phyloP scores from a whole-genome alignment of 35 echinoderm and acorn worm species.

The Ophioderma brevispina region DNA sequence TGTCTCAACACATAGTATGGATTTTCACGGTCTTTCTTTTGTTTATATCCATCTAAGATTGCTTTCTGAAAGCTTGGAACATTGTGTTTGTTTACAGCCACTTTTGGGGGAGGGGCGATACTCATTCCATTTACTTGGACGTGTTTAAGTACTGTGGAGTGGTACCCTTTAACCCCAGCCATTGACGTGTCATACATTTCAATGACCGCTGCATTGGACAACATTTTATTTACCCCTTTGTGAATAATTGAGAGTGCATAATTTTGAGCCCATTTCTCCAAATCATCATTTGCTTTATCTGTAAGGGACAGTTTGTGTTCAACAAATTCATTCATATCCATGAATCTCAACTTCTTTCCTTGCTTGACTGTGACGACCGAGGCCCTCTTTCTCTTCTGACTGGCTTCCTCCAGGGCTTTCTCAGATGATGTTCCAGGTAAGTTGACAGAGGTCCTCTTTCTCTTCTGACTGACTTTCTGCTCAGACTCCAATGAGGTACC shows the following conservation, averaged over 20 bases:
- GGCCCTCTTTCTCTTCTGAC: too few relatives aligned
- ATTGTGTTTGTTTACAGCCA: not conserved
- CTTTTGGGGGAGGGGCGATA: not conserved
- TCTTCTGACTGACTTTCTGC: too few relatives aligned
- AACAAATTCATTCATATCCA: not conserved
- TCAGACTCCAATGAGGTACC: too few relatives aligned
- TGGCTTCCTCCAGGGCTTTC: too few relatives aligned
- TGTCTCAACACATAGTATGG: slow-evolving; percentile 5
- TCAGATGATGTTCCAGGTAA: too few relatives aligned
- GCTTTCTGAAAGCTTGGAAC: not conserved
- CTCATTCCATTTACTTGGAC: not conserved
- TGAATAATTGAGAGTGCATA: not conserved
- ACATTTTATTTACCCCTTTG: not conserved
- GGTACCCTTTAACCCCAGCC: slow-evolving; percentile 1
- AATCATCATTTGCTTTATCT: not conserved
- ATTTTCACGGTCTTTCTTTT: not conserved
- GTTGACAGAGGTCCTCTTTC: too few relatives aligned
- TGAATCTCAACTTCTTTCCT: too few relatives aligned
- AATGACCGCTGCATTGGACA: not conserved
- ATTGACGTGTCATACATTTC: not conserved
- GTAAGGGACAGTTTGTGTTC: not conserved
- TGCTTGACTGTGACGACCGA: too few relatives aligned
- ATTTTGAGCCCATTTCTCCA: not conserved
- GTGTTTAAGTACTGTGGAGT: not conserved
- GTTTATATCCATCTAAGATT: not conserved